Percentiles rank a stretch among this genome's conserved stretches.
Conservation (phyloP, 2,888 invertebrate genomes). For the Macaria liturata region DNA sequence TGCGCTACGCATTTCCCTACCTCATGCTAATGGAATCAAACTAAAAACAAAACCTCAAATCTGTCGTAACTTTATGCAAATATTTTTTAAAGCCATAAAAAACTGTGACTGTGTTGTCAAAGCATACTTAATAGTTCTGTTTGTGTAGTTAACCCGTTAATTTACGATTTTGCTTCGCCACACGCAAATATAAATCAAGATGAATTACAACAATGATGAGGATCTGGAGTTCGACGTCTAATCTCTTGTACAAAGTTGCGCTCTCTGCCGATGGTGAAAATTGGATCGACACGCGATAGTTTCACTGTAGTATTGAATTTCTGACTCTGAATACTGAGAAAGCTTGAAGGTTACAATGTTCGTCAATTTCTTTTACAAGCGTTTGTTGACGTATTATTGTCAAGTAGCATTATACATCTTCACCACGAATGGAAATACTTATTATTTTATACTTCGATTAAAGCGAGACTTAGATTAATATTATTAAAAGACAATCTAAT, state of each 20-base stretch:
- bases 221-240: conserved; percentile 63
- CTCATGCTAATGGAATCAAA: conserved; percentile 12
- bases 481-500: no score
- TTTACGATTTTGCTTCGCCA: conserved; percentile 64
- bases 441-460: no score
- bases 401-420: no score
- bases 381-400: no score
- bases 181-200: conserved; percentile 74
- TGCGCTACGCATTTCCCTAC: background rate
- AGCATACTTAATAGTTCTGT: conserved; percentile 44
- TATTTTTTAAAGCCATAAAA: conserved; percentile 36
- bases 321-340: conserved; percentile 2
- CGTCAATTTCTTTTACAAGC: background rate
- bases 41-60: conserved; percentile 31
- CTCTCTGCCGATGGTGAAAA: conserved; percentile 29
- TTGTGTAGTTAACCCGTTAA: conserved; percentile 59
- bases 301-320: conserved; percentile 14
- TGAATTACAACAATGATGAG: conserved; percentile 73
- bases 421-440: no score
- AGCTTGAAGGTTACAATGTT: background rate
- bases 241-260: conserved; percentile 58
- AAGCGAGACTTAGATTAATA: no score
- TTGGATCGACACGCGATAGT: conserved; percentile 21
- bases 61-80: conserved; percentile 36
- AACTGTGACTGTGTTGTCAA: conserved; percentile 37